A percentile compares a stretch with the other conserved stretches of the same genome.
Evolutionary conservation across 2,888 invertebrate genomes (phyloP).

Genomic region (Phoronis australis): DNA sequence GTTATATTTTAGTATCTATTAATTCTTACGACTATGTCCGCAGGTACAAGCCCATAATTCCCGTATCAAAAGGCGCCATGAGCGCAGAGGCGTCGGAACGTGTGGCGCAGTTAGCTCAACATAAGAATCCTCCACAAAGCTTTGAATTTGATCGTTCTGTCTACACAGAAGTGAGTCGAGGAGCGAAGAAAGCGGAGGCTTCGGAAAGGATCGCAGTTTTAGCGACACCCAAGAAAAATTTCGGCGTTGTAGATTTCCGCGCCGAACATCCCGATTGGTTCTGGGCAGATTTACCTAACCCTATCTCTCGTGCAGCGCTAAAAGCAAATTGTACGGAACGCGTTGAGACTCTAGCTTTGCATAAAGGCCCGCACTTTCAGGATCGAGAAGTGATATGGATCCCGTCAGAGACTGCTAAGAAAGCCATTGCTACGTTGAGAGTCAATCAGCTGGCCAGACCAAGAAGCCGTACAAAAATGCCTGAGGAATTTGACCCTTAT

Average conservation of each 20-base stretch:
- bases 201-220: constrained; percentile 25
- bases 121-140: constrained; percentile 18
- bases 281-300: not conserved
- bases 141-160: constrained; percentile 28
- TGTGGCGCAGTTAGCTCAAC: constrained; percentile 21
- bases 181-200: constrained; percentile 22
- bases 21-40: no score
- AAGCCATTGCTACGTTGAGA: constrained; percentile 33
- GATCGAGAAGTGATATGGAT: constrained; percentile 33
- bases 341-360: constrained; percentile 29
- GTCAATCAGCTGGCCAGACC: constrained; percentile 42
- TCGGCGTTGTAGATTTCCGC: constrained; percentile 1
- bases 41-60: constrained; percentile 42
- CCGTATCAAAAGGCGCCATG: constrained; percentile 25
- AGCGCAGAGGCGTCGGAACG: constrained; percentile 24
- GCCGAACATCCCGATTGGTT: not conserved
- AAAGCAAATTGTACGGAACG: constrained; percentile 22
- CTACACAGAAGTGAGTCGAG: constrained; percentile 27
- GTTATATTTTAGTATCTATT: no score
- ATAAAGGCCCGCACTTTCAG: constrained; percentile 25
- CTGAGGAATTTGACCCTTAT: constrained; percentile 46
- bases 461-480: constrained; percentile 34
- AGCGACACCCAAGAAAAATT: constrained; percentile 15
- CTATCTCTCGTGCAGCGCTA: constrained; percentile 23
- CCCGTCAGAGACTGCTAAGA: constrained; percentile 29